These are phyloP conservation scores for Thalassarche chlororhynchos DNA, from an alignment of 2,113 vertebrate species.

Conservation along the genomic window DNA sequence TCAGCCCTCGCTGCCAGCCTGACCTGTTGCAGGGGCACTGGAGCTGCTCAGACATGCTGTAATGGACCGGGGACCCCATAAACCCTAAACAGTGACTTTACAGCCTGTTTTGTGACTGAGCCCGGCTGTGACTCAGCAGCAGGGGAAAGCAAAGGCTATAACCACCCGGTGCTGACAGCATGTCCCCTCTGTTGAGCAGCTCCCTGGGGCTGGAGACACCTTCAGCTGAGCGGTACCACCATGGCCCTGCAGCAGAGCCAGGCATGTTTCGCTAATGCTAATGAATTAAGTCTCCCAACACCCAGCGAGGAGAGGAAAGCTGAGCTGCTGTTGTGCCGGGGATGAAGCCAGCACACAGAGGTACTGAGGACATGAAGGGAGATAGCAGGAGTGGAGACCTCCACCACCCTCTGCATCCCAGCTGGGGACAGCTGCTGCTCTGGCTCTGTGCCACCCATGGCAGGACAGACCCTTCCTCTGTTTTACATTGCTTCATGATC, in stretches of 20 bases:
- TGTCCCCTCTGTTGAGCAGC: accelerated
- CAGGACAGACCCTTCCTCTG: neutral
- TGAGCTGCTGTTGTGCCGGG: neutral
- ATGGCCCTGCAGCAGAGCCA: neutral
- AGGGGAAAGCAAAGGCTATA: neutral
- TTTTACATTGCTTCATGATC: neutral
- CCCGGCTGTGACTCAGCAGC: conserved; percentile 18
- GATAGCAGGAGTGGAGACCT: neutral
- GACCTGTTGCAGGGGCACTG: neutral
- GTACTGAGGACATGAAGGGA: neutral
- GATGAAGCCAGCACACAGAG: neutral
- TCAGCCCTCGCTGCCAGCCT: neutral
- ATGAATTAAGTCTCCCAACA: neutral
- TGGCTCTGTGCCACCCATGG: accelerated
- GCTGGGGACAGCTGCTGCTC: neutral
- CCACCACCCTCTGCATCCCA: neutral
- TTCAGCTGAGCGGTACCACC: neutral
- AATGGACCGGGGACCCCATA: neutral
- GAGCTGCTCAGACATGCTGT: neutral
- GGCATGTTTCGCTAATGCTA: neutral
- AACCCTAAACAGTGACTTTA: neutral
- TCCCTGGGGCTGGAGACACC: neutral
- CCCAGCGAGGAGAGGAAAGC: neutral
- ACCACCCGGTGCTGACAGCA: neutral
- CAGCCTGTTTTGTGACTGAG: neutral